phyloP scores from a whole-genome alignment of 2,888 invertebrate genomes.

The Nysson spinosus region DNA sequence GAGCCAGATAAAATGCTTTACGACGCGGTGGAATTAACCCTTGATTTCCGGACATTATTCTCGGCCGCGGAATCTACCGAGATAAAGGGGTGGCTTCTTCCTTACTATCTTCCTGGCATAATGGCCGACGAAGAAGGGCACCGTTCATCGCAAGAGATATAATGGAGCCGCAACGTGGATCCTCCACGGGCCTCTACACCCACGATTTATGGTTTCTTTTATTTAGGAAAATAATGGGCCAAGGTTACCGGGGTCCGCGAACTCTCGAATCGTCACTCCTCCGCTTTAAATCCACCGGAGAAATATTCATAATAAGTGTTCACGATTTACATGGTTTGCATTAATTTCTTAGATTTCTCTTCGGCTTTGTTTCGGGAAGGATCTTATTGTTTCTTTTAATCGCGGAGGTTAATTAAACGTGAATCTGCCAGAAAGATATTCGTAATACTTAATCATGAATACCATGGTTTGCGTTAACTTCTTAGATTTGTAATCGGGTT shows the following conservation, averaged over 20 bases:
- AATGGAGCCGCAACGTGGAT: constrained; percentile 63
- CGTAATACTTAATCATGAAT: no score
- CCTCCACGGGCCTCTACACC: constrained; percentile 53
- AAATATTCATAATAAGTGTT: no score
- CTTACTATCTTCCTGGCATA: constrained; percentile 70
- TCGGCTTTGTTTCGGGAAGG: no score
- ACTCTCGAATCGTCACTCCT: constrained; percentile 33
- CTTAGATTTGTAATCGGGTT: no score
- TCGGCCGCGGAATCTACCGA: constrained; percentile 66
- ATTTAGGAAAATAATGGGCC: constrained; percentile 67
- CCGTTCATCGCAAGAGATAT: constrained; percentile 68
- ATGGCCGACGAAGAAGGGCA: constrained; percentile 73
- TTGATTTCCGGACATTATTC: constrained; percentile 76
- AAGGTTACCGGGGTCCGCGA: constrained; percentile 45
- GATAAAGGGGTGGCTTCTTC: constrained; percentile 75
- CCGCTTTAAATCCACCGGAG: background rate
- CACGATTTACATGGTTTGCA: no score
- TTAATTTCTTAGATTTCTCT: no score
- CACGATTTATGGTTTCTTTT: constrained; percentile 72
- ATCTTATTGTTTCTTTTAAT: no score
- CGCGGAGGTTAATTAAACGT: no score
- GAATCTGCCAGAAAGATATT: no score
- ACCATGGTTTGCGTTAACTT: no score
- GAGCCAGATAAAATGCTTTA: constrained; percentile 75
- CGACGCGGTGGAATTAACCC: constrained; percentile 74